Percentiles rank a stretch among this genome's conserved stretches.
Conservation (phyloP, 2,113 vertebrate genomes). For the Astur gentilis region DNA sequence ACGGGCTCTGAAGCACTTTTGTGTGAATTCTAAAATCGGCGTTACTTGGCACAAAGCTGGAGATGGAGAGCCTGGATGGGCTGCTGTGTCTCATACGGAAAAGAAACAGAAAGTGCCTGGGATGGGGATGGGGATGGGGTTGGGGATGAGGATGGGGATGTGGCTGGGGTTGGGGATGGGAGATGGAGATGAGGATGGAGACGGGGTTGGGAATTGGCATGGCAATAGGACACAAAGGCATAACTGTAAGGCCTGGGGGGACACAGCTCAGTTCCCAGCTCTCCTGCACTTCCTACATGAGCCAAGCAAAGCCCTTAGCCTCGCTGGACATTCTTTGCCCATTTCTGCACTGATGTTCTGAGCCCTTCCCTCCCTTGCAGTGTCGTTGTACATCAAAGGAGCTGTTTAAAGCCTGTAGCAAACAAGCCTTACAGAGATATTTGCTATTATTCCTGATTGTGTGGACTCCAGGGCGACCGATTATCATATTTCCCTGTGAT, state of each 20-base stretch:
- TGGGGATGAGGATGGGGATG: background rate
- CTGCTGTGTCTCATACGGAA: background rate
- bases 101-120: background rate
- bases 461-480: background rate
- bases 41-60: background rate
- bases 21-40: background rate
- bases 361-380: background rate
- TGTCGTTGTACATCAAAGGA: background rate
- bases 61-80: background rate
- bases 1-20: background rate
- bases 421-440: conserved; percentile 1
- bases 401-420: background rate
- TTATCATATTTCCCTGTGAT: conserved; percentile 38
- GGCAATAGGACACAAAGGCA: fast-evolving
- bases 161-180: too few species aligned
- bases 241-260: background rate
- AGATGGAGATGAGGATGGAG: background rate
- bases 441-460: conserved; percentile 10
- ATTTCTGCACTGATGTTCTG: background rate
- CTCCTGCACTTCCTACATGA: background rate
- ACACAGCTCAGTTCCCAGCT: background rate
- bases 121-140: background rate
- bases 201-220: background rate
- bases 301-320: background rate
- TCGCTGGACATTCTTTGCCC: background rate